phyloP scores from a whole-genome alignment of 2,888 invertebrate genomes.

The Cheilosia grossa region DNA sequence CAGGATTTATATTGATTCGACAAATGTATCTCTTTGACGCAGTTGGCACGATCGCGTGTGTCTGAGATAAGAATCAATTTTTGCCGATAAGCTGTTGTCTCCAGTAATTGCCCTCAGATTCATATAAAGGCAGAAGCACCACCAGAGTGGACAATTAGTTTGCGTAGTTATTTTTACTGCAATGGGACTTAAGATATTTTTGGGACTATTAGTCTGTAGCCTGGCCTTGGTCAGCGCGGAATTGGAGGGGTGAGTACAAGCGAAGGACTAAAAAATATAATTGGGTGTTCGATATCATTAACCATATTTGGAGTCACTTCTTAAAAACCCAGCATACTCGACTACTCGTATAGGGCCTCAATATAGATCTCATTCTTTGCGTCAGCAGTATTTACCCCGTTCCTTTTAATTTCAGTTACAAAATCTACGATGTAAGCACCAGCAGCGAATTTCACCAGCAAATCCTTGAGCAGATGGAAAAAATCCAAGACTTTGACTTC shows the following conservation, averaged over 20 bases:
- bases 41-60: no score
- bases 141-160: slow-evolving; percentile 39
- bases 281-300: not conserved
- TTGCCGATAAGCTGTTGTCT: slow-evolving; percentile 25
- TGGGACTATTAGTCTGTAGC: slow-evolving; percentile 48
- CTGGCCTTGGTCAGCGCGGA: slow-evolving; percentile 62
- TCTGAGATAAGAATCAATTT: no score
- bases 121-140: slow-evolving; percentile 32
- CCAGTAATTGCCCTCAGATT: not conserved
- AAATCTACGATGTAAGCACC: slow-evolving; percentile 80
- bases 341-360: no score
- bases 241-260: slow-evolving; percentile 60
- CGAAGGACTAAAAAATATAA: not conserved
- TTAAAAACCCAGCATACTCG: not conserved
- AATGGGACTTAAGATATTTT: slow-evolving; percentile 47
- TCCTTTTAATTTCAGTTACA: slow-evolving; percentile 77
- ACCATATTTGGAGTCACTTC: not conserved
- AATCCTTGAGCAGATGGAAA: slow-evolving; percentile 77
- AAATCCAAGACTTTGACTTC: slow-evolving; percentile 79
- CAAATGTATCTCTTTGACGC: not conserved
- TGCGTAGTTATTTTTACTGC: slow-evolving; percentile 6
- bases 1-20: not conserved
- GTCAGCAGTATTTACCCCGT: not conserved
- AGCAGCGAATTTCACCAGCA: slow-evolving; percentile 77
- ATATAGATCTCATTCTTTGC: no score